phyloP scores from a whole-genome alignment of 1,140 invertebrate genomes.

The Drosophila jambulina region DNA sequence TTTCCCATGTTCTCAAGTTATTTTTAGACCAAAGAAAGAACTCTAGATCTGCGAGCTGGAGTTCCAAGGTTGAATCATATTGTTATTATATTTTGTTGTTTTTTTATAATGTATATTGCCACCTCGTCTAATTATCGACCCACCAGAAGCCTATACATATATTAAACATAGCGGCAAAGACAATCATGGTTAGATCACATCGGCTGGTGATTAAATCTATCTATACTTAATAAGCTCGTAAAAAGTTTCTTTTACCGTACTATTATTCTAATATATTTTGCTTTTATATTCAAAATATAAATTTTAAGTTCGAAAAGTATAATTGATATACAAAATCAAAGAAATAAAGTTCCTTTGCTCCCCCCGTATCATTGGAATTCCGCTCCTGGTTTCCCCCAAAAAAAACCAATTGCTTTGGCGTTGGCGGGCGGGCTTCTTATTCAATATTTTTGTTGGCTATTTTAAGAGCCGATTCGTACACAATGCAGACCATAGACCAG shows the following conservation, averaged over 20 bases:
- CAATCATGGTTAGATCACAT: background rate
- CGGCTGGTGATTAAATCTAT: background rate
- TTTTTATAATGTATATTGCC: too few relatives aligned
- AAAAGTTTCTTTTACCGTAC: background rate
- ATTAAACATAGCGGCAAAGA: background rate
- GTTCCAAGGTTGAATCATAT: too few relatives aligned
- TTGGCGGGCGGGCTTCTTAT: constrained; percentile 43
- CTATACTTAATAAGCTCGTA: too few relatives aligned
- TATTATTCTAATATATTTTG: background rate
- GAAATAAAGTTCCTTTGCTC: background rate
- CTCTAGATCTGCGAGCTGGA: too few relatives aligned
- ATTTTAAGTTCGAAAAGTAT: background rate
- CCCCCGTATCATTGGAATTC: constrained; percentile 4
- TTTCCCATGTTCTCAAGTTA: too few relatives aligned
- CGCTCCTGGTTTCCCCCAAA: constrained; percentile 28
- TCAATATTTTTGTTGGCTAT: constrained; percentile 57
- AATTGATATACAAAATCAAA: background rate
- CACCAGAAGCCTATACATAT: too few relatives aligned
- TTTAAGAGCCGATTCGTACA: constrained; percentile 56
- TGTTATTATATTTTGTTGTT: too few relatives aligned
- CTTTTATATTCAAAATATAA: background rate
- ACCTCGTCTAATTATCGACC: too few relatives aligned
- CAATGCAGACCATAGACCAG: constrained; percentile 18
- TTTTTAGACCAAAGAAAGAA: too few relatives aligned
- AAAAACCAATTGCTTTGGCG: constrained; percentile 38